These are phyloP conservation scores for Caranx melampygus DNA, from an alignment of 2,113 vertebrate genomes.

Conservation along the genomic window DNA sequence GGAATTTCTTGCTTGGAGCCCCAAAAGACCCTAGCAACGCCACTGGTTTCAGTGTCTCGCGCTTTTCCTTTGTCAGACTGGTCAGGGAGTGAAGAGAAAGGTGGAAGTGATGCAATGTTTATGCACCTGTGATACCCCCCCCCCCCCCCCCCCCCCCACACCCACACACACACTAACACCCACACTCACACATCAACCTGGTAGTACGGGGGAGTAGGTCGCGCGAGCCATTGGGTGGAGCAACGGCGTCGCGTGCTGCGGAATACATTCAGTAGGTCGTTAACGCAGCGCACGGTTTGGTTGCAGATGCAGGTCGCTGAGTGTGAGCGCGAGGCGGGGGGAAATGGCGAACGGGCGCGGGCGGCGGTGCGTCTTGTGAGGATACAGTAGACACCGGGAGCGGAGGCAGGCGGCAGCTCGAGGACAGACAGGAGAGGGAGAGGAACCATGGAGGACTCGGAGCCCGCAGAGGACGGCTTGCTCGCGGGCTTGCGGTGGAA, in stretches of 20 bases:
- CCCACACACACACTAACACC: not conserved
- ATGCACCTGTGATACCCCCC: conserved; percentile 85
- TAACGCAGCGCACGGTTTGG: conserved; percentile 53
- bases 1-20: no score
- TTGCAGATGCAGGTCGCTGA: conserved; percentile 75
- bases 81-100: conserved; percentile 58
- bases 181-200: conserved; percentile 42
- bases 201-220: conserved; percentile 44
- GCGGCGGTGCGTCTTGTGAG: conserved; percentile 64
- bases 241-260: conserved; percentile 77
- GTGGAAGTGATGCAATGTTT: conserved; percentile 77
- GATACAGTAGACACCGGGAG: conserved; percentile 46
- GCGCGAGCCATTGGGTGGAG: conserved; percentile 78
- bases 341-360: conserved; percentile 67
- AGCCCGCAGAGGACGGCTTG: conserved; percentile 86
- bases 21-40: no score
- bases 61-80: not conserved
- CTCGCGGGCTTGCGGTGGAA: conserved; percentile 85
- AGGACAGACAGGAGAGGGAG: conserved; percentile 38
- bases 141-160: not conserved
- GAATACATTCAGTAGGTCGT: conserved; percentile 57
- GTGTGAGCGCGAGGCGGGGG: conserved; percentile 57
- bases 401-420: conserved; percentile 41
- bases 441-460: conserved; percentile 84
- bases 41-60: no score